Evolutionary conservation across 2,113 vertebrate species (phyloP).

Genomic region (Pristiophorus japonicus): DNA sequence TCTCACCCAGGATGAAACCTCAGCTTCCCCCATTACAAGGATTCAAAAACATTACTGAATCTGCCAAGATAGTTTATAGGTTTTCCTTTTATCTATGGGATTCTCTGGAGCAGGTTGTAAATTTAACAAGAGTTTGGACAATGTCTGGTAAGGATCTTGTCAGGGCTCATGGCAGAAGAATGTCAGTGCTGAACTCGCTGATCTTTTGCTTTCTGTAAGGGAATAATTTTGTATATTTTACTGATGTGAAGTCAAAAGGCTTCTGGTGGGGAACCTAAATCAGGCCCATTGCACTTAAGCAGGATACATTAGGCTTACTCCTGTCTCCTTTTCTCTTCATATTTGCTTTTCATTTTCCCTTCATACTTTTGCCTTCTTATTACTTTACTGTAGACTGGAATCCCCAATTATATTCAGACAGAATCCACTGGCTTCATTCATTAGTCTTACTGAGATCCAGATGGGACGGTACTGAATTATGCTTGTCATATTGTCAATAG

Average conservation of each 20-base stretch:
- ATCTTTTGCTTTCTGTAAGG: background rate
- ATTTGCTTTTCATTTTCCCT: too few species aligned
- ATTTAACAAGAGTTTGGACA: background rate
- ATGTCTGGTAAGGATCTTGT: conserved; percentile 7
- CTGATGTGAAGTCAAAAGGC: background rate
- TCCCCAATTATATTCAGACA: too few species aligned
- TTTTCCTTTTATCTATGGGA: conserved; percentile 8
- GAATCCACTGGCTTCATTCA: too few species aligned
- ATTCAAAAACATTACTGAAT: conserved; percentile 16
- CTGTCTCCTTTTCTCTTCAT: too few species aligned
- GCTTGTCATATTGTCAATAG: too few species aligned
- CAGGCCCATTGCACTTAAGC: background rate
- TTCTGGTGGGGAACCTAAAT: background rate
- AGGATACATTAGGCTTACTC: too few species aligned
- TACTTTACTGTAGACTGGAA: too few species aligned
- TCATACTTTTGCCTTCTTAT: too few species aligned
- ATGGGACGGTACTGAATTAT: too few species aligned
- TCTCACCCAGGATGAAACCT: background rate
- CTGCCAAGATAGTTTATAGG: conserved; percentile 15
- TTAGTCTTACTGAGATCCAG: too few species aligned
- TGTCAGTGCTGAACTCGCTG: conserved; percentile 3
- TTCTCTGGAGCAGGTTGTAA: conserved; percentile 23
- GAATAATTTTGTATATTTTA: background rate
- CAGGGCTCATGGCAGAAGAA: background rate
- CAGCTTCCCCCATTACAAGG: background rate